phyloP scores from a whole-genome alignment of 2,113 vertebrate species.

The Microtus richardsoni region DNA sequence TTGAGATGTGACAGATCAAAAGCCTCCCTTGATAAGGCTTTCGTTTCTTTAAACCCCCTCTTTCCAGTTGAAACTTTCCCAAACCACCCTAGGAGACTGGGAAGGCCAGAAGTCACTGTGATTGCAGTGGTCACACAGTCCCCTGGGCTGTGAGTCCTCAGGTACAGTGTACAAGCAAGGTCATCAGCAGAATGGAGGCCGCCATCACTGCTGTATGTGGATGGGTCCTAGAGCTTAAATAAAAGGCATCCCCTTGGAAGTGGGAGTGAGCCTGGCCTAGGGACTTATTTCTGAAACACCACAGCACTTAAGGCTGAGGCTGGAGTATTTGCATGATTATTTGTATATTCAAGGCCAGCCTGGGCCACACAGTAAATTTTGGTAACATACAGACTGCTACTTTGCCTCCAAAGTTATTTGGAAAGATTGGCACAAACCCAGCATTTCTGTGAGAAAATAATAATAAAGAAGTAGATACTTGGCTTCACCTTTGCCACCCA shows the following conservation, averaged over 20 bases:
- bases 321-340: not conserved
- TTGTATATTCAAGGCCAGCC: not conserved
- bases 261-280: not conserved
- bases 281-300: not conserved
- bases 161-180: not conserved
- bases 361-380: not conserved
- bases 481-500: not conserved
- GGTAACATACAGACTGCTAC: not conserved
- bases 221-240: slow-evolving; percentile 59
- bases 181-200: not conserved
- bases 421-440: not conserved
- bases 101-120: slow-evolving; percentile 36
- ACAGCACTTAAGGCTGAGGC: not conserved
- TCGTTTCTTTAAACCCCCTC: slow-evolving; percentile 46
- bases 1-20: slow-evolving; percentile 55
- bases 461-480: not conserved
- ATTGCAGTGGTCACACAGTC: slow-evolving; percentile 38
- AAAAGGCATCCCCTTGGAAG: slow-evolving; percentile 52
- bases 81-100: slow-evolving; percentile 43
- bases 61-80: slow-evolving; percentile 63
- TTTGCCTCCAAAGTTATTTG: not conserved
- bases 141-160: not conserved
- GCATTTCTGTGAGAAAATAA: slow-evolving; percentile 61
- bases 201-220: slow-evolving; percentile 48
- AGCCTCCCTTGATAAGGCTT: not conserved